These are phyloP conservation scores for Parnassius smintheus DNA, from an alignment of 2,888 invertebrate genomes.

Conservation along the genomic window DNA sequence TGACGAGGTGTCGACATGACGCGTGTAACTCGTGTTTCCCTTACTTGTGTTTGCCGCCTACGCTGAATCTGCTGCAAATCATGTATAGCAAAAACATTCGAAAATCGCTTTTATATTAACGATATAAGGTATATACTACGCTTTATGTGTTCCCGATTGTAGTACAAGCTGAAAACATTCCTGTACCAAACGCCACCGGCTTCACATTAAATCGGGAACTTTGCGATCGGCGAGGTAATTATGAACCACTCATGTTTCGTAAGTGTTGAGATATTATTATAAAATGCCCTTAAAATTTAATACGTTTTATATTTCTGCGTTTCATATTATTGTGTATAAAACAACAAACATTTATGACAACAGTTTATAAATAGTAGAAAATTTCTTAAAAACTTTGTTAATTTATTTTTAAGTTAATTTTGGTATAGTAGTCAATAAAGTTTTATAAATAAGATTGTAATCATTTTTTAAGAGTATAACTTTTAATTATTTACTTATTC, in stretches of 20 bases:
- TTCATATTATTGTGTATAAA: too few relatives aligned
- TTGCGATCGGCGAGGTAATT: conserved; percentile 26
- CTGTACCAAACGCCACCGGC: conserved; percentile 25
- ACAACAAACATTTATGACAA: too few relatives aligned
- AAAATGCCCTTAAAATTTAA: conserved; percentile 22
- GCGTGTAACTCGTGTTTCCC: conserved; percentile 24
- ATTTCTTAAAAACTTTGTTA: too few relatives aligned
- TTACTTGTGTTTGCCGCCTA: background rate
- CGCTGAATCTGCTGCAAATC: conserved; percentile 20
- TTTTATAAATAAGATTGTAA: too few relatives aligned
- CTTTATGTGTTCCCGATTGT: conserved; percentile 6
- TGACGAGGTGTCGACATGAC: conserved; percentile 27
- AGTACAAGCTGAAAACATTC: conserved; percentile 22
- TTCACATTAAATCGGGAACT: conserved; percentile 24
- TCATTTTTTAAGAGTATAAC: too few relatives aligned
- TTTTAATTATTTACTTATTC: too few relatives aligned
- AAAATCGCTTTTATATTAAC: conserved; percentile 4
- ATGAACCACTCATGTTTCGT: conserved; percentile 13
- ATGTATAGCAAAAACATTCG: conserved; percentile 1
- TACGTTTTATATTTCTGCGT: background rate
- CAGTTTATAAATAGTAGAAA: too few relatives aligned
- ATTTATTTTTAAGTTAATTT: too few relatives aligned
- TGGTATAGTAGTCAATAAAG: too few relatives aligned
- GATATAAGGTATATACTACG: conserved; percentile 7
- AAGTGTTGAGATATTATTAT: conserved; percentile 21